Evolutionary conservation across 1,140 invertebrate species (phyloP), one percentile per base, ranked within the genome.

Genomic region (Temnothorax nylanderi): DNA sequence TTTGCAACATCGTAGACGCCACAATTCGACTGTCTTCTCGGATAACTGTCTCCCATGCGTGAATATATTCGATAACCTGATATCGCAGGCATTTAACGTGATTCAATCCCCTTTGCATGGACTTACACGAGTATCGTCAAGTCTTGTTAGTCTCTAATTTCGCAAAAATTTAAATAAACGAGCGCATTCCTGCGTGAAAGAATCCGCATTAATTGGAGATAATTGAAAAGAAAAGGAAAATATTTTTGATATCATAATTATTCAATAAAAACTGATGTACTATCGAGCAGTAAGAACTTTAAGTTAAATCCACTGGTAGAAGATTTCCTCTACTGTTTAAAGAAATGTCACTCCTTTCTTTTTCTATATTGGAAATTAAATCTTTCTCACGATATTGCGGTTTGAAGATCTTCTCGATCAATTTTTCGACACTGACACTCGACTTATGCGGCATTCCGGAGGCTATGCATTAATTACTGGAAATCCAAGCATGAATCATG

Each of bases 381-480:
- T 47, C 16, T 13, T n/a, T 2, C 16, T 62, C 10, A 10, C 26
- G 51, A 56, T 21, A 37, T 6, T 16, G n/a, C n/a, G n/a, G 4
- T 69, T 16, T 69, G 41, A n/a, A 6, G 41, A 26, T 13, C 10
- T 16, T 44, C n/a, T 44, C 74, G 47, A 51, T 18, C 26, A 3
- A 56, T 75, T 58, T 26, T 75, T 16, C n/a, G n/a, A 4, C 7
- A 6, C 44, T 37, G 67, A 5, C 26, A 34, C 34, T 72, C 54
- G n/a, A 41, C 16, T 34, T 41, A 75, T 37, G 41, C 69, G 65
- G 26, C 32, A 26, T 54, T 49, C 44, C 71, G 32, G 41, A 21
- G 56, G 21, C 34, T 18, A 32, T 18, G 54, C 41, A 84, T 84
- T 84, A 84, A 84, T 84, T 84, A 84, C 69, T 75, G 80, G 32